These are phyloP conservation scores for Allygus modestus DNA, from an alignment of 2,888 invertebrate genomes.

Conservation along the genomic window DNA sequence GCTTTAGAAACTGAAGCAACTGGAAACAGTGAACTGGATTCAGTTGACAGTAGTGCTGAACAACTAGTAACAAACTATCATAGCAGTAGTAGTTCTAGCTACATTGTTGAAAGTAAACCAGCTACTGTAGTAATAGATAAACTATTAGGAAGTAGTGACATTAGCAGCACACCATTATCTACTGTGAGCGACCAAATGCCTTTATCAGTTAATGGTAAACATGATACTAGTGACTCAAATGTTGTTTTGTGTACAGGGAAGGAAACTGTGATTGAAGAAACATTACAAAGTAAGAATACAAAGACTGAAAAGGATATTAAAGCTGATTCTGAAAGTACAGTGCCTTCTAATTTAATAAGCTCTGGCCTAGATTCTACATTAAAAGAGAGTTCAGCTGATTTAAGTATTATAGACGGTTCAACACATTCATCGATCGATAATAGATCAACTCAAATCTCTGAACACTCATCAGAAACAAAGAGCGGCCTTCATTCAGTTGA, in stretches of 20 bases:
- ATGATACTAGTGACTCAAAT: neutral
- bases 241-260: conserved; percentile 5
- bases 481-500: conserved; percentile 31
- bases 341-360: conserved; percentile 46
- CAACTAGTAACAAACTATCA: neutral
- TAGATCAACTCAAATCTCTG: conserved; percentile 6
- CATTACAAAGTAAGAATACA: conserved; percentile 39
- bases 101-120: neutral
- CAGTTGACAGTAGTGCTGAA: neutral
- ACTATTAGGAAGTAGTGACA: neutral
- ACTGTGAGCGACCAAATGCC: neutral
- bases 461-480: conserved; percentile 23
- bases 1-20: neutral
- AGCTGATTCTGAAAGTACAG: conserved; percentile 31
- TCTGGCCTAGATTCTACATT: conserved; percentile 48
- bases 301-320: conserved; percentile 50
- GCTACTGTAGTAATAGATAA: neutral
- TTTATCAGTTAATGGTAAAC: conserved; percentile 6
- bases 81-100: conserved; percentile 8
- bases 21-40: neutral
- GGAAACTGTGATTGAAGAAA: conserved; percentile 38
- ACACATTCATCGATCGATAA: conserved; percentile 69
- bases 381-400: conserved; percentile 27
- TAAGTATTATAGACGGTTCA: conserved; percentile 74
- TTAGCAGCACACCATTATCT: neutral